phyloP scores from a whole-genome alignment of 2,113 vertebrate genomes.

The Melanotaenia duboulayi region DNA sequence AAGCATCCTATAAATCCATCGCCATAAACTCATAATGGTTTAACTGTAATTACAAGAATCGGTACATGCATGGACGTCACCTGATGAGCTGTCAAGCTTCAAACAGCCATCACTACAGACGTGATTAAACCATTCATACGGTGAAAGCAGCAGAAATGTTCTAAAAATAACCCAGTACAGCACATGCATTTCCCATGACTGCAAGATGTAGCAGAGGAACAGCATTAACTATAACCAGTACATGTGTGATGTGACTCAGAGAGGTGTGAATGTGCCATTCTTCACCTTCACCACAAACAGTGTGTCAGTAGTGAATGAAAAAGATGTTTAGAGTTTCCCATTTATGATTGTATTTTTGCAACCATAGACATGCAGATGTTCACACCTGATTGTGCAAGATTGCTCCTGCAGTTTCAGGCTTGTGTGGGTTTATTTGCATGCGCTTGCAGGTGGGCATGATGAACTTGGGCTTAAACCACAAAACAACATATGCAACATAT shows the following conservation, averaged over 20 bases:
- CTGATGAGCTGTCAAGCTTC: conserved; percentile 9
- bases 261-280: conserved; percentile 9
- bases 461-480: too few relatives aligned
- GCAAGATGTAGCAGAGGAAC: conserved; percentile 11
- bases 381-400: background rate
- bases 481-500: too few relatives aligned
- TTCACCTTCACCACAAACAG: background rate
- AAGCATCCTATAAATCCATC: background rate
- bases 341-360: background rate
- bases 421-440: background rate
- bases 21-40: background rate
- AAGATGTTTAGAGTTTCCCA: background rate
- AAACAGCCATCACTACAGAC: background rate
- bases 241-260: rapidly evolving
- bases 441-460: too few relatives aligned
- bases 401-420: background rate
- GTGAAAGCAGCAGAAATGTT: background rate
- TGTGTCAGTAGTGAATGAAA: too few relatives aligned
- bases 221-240: background rate
- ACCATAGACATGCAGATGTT: background rate
- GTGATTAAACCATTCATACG: background rate
- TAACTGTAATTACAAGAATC: background rate
- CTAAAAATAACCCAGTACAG: conserved; percentile 34
- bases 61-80: background rate
- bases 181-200: background rate